phyloP scores from a whole-genome alignment of 2,113 vertebrate species.

The Nanger granti region DNA sequence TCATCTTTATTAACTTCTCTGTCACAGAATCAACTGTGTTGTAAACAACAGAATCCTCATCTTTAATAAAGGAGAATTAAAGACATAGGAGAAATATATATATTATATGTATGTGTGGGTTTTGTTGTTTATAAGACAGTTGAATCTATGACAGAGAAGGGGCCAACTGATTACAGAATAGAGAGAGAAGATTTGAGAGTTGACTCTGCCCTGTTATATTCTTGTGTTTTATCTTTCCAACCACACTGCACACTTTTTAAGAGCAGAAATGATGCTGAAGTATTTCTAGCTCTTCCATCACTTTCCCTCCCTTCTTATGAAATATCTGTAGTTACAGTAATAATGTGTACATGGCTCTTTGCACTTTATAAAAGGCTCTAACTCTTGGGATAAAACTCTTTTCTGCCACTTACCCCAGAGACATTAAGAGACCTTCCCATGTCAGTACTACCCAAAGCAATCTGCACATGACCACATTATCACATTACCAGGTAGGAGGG shows the following conservation, averaged over 20 bases:
- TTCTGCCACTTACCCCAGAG: neutral
- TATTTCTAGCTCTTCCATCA: neutral
- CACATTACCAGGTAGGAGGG: neutral
- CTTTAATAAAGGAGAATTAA: neutral
- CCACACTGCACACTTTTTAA: neutral
- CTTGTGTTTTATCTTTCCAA: neutral
- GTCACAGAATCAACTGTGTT: neutral
- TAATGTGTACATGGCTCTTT: neutral
- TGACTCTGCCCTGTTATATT: neutral
- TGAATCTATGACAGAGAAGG: neutral
- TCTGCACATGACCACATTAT: neutral
- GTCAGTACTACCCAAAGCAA: neutral
- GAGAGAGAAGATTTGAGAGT: neutral
- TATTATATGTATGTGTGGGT: neutral
- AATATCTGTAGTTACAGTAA: neutral
- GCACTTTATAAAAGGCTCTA: neutral
- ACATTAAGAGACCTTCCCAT: neutral
- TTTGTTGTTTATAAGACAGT: neutral
- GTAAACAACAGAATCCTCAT: neutral
- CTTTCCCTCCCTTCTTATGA: neutral
- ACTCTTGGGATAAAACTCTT: neutral
- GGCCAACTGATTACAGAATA: neutral
- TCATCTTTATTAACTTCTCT: neutral
- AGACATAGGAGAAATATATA: neutral
- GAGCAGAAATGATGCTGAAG: neutral